Base-by-base conservation (phyloP, 2,113 vertebrate genomes). In the Cottus gobio region DNA sequence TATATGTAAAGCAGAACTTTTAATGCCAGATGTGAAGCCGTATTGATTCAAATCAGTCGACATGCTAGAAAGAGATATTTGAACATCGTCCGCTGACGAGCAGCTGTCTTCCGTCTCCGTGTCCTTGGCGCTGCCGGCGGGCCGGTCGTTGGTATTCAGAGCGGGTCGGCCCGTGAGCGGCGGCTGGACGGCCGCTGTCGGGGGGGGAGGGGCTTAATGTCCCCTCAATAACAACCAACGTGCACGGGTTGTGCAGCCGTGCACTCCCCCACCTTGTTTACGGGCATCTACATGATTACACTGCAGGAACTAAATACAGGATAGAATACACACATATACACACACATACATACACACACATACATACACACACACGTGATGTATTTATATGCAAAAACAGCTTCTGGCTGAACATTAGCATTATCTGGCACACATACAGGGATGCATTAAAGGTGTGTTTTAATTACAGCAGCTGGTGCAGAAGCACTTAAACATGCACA, bases 121-220 rank as follows among this genome's bases (percentile, higher is more conserved):
- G 24, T 79, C 71, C 75, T 79, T 66, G 42, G 30, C 48, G 52
- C 73, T 22, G 67, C 71, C 54, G 68, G 69, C 26, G 42, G 54
- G 71, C 67, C 37, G 2, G 54, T 86, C 18, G 44, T 86, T 89
- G 71, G 71, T 79, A 84, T 89, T 86, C 87, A 82, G 9, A 26
- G 39, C 20, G 57, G 10, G 58, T 34, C 62, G 26, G 52, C 57
- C 16, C 28, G 5, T 34, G 34, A 5, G 34, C 34, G 34, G 4
- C 34, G n/a, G 70, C 48, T 46, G 39, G 67, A n/a, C 18, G 15
- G 39, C 26, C 18, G 3, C 31, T 31, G n/a, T n/a, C n/a, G n/a
- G n/a, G n/a, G n/a, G n/a, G n/a, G n/a, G n/a, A n/a, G n/a, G n/a
- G n/a, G n/a, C n/a, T n/a, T n/a, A n/a, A n/a, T n/a, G n/a, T n/a